These are phyloP conservation scores for Metaphire vulgaris DNA, from an alignment of 1,140 invertebrate species.

Conservation along the genomic window DNA sequence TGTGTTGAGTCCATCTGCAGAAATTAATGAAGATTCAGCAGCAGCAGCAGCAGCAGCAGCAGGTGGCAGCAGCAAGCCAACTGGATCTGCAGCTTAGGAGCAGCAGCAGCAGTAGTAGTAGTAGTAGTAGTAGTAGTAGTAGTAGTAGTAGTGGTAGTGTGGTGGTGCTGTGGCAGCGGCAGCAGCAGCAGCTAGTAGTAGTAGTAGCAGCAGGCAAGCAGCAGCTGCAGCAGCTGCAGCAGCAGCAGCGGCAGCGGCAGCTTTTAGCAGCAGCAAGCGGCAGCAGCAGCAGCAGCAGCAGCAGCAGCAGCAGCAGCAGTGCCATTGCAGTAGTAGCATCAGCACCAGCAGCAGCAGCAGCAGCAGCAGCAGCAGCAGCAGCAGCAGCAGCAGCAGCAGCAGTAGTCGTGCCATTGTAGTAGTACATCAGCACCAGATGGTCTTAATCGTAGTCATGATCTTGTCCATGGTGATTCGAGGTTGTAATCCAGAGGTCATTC, in stretches of 20 bases:
- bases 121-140: conserved; percentile 2
- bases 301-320: neutral
- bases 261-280: too few relatives aligned
- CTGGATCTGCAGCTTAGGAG: too few relatives aligned
- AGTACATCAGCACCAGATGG: too few relatives aligned
- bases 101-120: neutral
- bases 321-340: neutral
- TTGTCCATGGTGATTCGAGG: too few relatives aligned
- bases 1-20: too few relatives aligned
- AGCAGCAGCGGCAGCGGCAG: neutral
- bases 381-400: conserved; percentile 1
- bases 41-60: too few relatives aligned
- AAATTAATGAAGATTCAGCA: too few relatives aligned
- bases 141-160: neutral
- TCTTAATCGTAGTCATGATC: too few relatives aligned
- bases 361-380: neutral
- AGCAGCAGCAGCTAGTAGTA: neutral
- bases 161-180: neutral
- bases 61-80: too few relatives aligned
- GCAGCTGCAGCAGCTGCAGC: neutral
- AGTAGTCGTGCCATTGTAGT: neutral
- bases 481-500: too few relatives aligned
- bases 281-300: neutral
- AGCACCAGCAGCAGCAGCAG: neutral
- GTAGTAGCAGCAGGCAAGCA: too few relatives aligned